These are phyloP conservation scores for Spilarctia lutea DNA, from an alignment of 2,888 invertebrate genomes.

Conservation along the genomic window DNA sequence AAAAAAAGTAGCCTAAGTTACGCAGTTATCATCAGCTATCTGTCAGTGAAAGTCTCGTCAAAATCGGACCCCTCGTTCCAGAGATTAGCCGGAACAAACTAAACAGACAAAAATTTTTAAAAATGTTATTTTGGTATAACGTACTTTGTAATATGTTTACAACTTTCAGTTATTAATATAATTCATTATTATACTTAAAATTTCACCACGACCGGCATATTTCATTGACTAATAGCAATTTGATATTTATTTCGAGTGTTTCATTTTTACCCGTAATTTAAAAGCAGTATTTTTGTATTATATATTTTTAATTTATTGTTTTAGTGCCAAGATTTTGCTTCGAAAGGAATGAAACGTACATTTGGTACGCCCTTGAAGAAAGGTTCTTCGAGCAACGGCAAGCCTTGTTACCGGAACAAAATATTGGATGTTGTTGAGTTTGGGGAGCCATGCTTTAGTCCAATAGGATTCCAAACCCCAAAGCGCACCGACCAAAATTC, in stretches of 20 bases:
- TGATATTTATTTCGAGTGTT: too few species aligned
- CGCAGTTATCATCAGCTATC: too few species aligned
- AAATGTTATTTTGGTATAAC: neutral
- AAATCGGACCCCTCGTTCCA: too few species aligned
- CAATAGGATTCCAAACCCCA: conserved; percentile 75
- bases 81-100: too few species aligned
- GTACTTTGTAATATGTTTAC: neutral
- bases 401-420: conserved; percentile 74
- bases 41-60: too few species aligned
- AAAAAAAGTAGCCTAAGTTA: too few species aligned
- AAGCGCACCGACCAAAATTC: conserved; percentile 61
- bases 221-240: neutral
- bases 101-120: too few species aligned
- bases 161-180: neutral
- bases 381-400: conserved; percentile 50
- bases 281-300: neutral
- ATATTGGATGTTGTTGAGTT: conserved; percentile 77
- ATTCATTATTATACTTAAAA: too few species aligned
- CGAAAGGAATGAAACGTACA: conserved; percentile 79
- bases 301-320: conserved; percentile 21
- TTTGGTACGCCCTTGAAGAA: conserved; percentile 77
- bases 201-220: neutral
- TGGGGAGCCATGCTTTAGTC: conserved; percentile 77
- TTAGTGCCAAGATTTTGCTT: conserved; percentile 68
- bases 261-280: too few species aligned